A percentile compares a stretch with the other conserved stretches of the same genome.
Conservation (phyloP, 2,797 vertebrate genomes). For the Manis crassicaudata region DNA sequence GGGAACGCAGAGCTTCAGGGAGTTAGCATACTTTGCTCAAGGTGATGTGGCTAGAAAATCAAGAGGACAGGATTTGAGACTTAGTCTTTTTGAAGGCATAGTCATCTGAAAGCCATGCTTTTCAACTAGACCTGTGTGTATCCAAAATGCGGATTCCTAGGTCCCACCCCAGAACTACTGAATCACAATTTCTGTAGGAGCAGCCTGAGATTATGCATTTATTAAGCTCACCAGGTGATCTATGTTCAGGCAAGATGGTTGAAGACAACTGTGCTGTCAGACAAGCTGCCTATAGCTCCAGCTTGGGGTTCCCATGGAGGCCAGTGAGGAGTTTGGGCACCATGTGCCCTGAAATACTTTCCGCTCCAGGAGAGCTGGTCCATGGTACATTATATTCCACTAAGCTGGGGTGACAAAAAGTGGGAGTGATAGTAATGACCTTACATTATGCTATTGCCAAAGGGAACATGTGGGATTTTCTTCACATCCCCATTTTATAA, state of each 20-base stretch:
- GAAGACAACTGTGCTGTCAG: background rate
- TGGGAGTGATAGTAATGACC: background rate
- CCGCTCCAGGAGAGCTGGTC: background rate
- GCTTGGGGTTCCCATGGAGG: background rate
- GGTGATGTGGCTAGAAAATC: background rate
- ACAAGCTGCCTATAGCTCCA: background rate
- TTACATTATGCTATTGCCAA: background rate
- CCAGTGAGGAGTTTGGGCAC: background rate
- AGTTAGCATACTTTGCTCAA: background rate
- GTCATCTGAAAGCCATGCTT: background rate
- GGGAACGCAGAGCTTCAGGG: background rate
- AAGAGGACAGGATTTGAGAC: background rate
- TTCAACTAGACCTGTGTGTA: background rate
- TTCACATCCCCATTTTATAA: background rate
- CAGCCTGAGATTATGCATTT: background rate
- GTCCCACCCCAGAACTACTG: background rate
- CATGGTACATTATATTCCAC: background rate
- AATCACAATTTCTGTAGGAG: background rate
- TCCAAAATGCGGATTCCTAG: background rate
- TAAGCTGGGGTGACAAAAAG: background rate
- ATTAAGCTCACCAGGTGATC: background rate
- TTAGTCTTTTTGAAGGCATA: background rate
- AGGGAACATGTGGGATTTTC: constrained; percentile 1
- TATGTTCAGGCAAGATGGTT: fast-evolving
- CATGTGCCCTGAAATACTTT: background rate